These are phyloP conservation scores for Nasonia oneida DNA, from an alignment of 2,888 invertebrate species.

Conservation along the genomic window DNA sequence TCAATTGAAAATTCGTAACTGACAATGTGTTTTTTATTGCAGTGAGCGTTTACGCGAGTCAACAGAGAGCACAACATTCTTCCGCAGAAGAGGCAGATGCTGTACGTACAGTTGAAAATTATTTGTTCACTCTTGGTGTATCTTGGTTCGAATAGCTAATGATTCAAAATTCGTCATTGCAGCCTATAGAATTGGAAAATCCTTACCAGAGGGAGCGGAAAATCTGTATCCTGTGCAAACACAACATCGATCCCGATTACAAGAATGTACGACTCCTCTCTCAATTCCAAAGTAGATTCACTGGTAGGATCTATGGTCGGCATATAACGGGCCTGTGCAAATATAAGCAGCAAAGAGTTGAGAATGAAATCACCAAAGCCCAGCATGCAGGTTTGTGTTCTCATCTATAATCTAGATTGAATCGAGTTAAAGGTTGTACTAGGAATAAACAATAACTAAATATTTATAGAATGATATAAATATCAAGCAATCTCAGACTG, in stretches of 20 bases:
- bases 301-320: constrained; percentile 94
- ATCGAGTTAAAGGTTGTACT: background rate
- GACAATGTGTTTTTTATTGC: background rate
- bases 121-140: background rate
- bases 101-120: constrained; percentile 24
- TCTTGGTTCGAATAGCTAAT: background rate
- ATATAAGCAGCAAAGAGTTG: constrained; percentile 87
- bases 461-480: background rate
- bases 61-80: constrained; percentile 26
- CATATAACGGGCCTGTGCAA: constrained; percentile 97
- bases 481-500: background rate
- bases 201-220: constrained; percentile 88
- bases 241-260: constrained; percentile 90
- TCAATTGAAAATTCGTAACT: background rate
- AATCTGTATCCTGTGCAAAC: constrained; percentile 90
- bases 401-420: background rate
- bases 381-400: constrained; percentile 83
- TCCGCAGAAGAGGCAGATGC: constrained; percentile 34
- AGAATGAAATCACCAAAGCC: constrained; percentile 87
- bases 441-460: background rate
- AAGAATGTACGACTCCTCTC: constrained; percentile 95
- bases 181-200: constrained; percentile 80
- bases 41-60: constrained; percentile 20
- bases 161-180: constrained; percentile 13
- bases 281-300: constrained; percentile 97